Evolutionary conservation across 2,113 vertebrate species (phyloP), one percentile per base, ranked within the genome.

Genomic region (Oryzias celebensis): DNA sequence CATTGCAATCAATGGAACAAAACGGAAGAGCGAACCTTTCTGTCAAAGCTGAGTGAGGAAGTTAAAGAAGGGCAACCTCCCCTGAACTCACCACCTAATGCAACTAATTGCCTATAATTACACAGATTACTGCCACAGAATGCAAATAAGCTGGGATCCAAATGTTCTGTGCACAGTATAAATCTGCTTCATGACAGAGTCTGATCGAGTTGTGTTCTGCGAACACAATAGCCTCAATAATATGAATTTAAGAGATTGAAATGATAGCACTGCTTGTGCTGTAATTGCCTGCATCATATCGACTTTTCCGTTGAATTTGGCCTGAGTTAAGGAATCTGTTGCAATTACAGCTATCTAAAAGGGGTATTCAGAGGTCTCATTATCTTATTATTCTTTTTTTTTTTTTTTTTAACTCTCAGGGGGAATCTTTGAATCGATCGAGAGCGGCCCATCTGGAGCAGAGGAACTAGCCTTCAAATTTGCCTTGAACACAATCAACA

Each of bases 401-500:
- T 67, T 42, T n/a, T 59, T 49, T 62, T 15, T 0, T n/a, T n/a
- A n/a, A n/a, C 22, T 58, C 36, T 15, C 71, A 99, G 97, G 97
- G 79, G 97, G 97, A 81, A 99, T 99, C 92, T 99, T 99, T 90
- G 97, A 99, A 88, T 98, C 96, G 87, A 96, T 96, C 77, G 97
- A 99, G 87, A 96, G 96, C 66, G 95, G 95, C 53, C 96, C 96
- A 65, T 98, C 97, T 53, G 96, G 97, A 92, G 95, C 97, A 71
- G 97, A 98, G 87, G 97, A 99, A 90, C 88, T 99, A 74, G 97
- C 97, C 62, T 99, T 99, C 89, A 94, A 98, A 91, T 99, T 99
- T 92, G 97, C 97, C 79, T 94, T 99, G 91, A 98, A 99, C 84
- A 98, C 96, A 83, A 99, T 99, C 91, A 99, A 99, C 93, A 95